Base-by-base conservation (phyloP, 2,113 vertebrate species). In the Eurystomus gularis region DNA sequence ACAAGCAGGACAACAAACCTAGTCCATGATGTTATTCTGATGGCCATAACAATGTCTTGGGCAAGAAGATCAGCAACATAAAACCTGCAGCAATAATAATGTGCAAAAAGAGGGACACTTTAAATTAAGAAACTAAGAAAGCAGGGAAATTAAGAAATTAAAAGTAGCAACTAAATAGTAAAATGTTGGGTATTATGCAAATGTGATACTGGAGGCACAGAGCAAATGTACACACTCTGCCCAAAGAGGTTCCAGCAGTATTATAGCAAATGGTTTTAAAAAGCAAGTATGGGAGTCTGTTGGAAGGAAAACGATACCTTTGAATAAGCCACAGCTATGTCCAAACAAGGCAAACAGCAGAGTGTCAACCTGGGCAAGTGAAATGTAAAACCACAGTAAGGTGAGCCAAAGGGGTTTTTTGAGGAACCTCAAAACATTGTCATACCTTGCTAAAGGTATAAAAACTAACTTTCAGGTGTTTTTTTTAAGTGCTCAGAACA, bases 221-320 rank as follows among this genome's bases (percentile, higher is more conserved):
- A 60, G 35, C 21, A 40, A 65, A 55, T 1, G 12, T 13, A 29
- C 9, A 7, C 7, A 54, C 31, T n/a, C 62, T 84, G 62, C 25
- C 76, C 66, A 37, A 4, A 60, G 10, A 35, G 52, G 25, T 7
- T 40, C 28, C 2, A 68, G 35, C 46, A 82, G 84, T 35, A 37
- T 89, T 51, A 79, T 6, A 75, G 55, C 57, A 76, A 72, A 76
- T 28, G 39, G 15, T 86, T 92, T 40, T 51, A 19, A 52, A 83
- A 83, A 86, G 23, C 40, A 48, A 77, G 39, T 42, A 11, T 52
- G n/a, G 55, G 61, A 95, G 57, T 48, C 14, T 13, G 52, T 3
- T 95, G 73, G 52, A 76, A 66, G 93, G 81, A 86, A 96, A 91
- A 52, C n/a, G 85, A 85, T 94, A 72, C 33, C 88, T 94, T 69